phyloP scores from a whole-genome alignment of 2,113 vertebrate genomes.

The Xenotilapia longispinis region DNA sequence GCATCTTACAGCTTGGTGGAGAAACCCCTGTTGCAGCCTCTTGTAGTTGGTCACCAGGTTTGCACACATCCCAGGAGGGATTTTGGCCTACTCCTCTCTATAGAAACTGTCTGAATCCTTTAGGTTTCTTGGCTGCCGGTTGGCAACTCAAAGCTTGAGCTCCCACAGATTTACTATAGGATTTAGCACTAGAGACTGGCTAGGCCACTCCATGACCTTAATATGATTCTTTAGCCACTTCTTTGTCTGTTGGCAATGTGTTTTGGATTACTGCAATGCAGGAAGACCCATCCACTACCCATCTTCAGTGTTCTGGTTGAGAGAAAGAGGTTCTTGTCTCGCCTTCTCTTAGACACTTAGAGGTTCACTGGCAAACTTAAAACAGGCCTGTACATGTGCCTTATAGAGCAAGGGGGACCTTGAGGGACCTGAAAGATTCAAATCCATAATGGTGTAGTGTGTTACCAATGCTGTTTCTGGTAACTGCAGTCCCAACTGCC shows the following conservation, averaged over 20 bases:
- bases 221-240: background rate
- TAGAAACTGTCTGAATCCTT: background rate
- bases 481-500: background rate
- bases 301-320: background rate
- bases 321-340: background rate
- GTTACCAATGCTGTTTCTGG: background rate
- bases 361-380: background rate
- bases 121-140: background rate
- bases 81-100: background rate
- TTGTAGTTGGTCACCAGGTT: background rate
- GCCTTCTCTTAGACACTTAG: background rate
- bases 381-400: background rate
- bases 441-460: background rate
- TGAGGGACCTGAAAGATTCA: background rate
- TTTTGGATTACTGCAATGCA: background rate
- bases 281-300: background rate
- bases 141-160: background rate
- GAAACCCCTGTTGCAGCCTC: background rate
- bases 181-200: background rate
- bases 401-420: background rate
- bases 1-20: background rate
- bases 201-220: background rate
- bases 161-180: background rate
- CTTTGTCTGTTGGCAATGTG: background rate
- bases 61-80: background rate